A percentile compares a stretch with the other conserved stretches of the same genome.
Evolutionary conservation across 2,888 invertebrate genomes (phyloP).

Genomic region (Trichogramma dendrolimi): DNA sequence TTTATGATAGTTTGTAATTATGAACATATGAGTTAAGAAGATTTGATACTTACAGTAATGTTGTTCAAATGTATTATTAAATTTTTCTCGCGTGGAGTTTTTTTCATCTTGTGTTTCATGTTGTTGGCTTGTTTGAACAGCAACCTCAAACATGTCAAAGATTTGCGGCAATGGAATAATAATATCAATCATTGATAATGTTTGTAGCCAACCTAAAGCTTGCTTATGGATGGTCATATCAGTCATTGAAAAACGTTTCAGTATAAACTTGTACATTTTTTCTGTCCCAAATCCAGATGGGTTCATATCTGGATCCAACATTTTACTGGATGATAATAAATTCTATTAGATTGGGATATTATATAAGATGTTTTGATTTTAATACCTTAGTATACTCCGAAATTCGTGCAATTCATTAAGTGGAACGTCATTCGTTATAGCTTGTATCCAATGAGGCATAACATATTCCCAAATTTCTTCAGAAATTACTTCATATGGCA

Average conservation of each 20-base stretch:
- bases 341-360: constrained; percentile 3
- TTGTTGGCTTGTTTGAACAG: constrained; percentile 54
- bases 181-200: constrained; percentile 83
- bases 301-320: constrained; percentile 93
- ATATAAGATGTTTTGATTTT: constrained; percentile 4
- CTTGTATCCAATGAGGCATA: constrained; percentile 99
- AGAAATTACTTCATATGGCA: constrained; percentile 96
- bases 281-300: constrained; percentile 92
- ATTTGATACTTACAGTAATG: no score
- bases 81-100: no score
- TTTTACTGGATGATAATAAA: constrained; percentile 66
- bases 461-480: constrained; percentile 96
- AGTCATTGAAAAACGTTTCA: constrained; percentile 75
- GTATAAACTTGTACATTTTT: constrained; percentile 92
- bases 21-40: no score
- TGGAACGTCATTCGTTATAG: constrained; percentile 86
- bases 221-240: constrained; percentile 81
- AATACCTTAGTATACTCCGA: constrained; percentile 70
- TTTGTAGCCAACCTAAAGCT: constrained; percentile 85
- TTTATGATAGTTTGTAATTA: no score
- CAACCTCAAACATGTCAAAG: constrained; percentile 86
- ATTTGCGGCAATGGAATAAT: constrained; percentile 82
- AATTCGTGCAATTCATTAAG: constrained; percentile 82
- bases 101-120: no score
- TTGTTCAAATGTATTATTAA: no score